phyloP scores from a whole-genome alignment of 2,888 invertebrate genomes.

The Cryptocephalus moraei region DNA sequence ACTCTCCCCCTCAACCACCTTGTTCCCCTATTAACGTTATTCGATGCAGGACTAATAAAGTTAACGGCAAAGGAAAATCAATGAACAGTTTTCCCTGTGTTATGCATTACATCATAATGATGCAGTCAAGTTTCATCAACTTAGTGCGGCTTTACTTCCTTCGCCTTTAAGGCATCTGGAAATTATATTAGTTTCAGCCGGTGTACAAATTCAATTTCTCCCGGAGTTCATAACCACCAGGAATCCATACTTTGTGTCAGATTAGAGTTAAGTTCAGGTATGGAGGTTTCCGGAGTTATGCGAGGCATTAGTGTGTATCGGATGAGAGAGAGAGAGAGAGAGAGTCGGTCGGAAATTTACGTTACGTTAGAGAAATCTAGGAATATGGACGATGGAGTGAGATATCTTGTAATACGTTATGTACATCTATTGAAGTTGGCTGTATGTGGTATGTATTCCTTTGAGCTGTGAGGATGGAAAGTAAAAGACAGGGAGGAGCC shows the following conservation, averaged over 20 bases:
- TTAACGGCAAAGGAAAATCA: neutral
- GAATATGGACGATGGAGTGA: no score
- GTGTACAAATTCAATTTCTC: slow-evolving; percentile 14
- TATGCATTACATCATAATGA: slow-evolving; percentile 15
- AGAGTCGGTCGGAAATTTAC: no score
- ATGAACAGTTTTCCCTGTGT: slow-evolving; percentile 5
- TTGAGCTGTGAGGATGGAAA: no score
- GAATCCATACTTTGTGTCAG: slow-evolving; percentile 8
- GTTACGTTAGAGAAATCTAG: no score
- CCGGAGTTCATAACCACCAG: slow-evolving; percentile 10
- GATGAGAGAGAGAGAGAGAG: no score
- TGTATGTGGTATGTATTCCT: no score
- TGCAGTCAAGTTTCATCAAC: slow-evolving; percentile 18
- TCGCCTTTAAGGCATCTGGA: slow-evolving; percentile 11
- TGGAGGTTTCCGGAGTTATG: neutral
- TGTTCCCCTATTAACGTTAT: no score
- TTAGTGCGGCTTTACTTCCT: slow-evolving; percentile 13
- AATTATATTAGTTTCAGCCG: slow-evolving; percentile 15
- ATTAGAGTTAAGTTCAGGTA: slow-evolving; percentile 3
- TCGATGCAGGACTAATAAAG: neutral
- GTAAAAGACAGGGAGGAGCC: no score
- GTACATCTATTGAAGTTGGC: no score
- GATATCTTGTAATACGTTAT: no score
- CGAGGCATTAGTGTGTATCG: no score
- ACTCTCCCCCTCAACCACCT: no score